Evolutionary conservation across 2,888 invertebrate species (phyloP), one percentile per base, ranked within the genome.

Genomic region (Oegoconia quadripuncta): DNA sequence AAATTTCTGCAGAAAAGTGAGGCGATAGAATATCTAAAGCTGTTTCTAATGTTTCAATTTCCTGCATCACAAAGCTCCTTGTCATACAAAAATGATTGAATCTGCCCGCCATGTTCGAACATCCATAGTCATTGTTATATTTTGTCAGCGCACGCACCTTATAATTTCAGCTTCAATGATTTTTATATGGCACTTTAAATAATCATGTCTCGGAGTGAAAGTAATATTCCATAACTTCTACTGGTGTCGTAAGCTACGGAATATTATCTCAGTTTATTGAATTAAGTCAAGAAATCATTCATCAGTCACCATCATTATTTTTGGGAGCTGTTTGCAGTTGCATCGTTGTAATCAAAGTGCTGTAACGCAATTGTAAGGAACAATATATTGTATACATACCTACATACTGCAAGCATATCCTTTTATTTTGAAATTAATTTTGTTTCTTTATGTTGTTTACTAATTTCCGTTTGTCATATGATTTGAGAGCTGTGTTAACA

Each of bases 261-360:
- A n/a, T n/a, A n/a, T n/a, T n/a, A n/a, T n/a, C 13, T 14, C 8
- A 15, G 9, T 29, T n/a, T n/a, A n/a, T 14, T 4, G 14, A 3
- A 15, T 9, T 27, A 27, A 12, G 31, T 16, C 14, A 23, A 26
- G 8, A 17, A 8, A 27, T 69, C 70, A 73, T 59, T 66, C 76
- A 78, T 68, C n/a, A n/a, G n/a, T n/a, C 62, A 52, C 56, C 77
- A 74, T 72, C 61, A 51, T 64, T 59, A 62, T 60, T 58, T 48
- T 8, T 45, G 45, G 34, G 57, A 59, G 55, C 54, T 53, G 59
- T 61, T 55, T 56, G 72, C 66, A 59, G 63, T 42, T 18, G 3
- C 3, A 3, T 9, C 34, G 20, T 22, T 23, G 14, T n/a, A n/a
- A n/a, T n/a, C n/a, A n/a, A n/a, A n/a, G n/a, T n/a, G n/a, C n/a